Evolutionary conservation across 2,113 vertebrate genomes (phyloP), one percentile per base, ranked within the genome.

Genomic region (Cyrtonyx montezumae): DNA sequence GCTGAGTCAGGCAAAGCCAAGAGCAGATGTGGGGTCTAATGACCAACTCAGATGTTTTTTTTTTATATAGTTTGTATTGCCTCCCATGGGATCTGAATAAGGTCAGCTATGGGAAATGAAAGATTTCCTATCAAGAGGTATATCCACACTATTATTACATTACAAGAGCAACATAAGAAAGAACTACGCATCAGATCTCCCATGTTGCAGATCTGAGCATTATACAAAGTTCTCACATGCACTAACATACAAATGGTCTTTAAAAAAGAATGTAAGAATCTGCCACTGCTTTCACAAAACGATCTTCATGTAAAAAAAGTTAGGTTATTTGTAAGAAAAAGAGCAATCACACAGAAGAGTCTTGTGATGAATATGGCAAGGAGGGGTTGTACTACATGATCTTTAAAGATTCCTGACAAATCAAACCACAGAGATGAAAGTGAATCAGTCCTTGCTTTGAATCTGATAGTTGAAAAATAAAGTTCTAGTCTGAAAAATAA

Each of bases 221-320:
- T 25, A 45, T 12, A 40, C 20, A 49, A 5, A 5, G 34, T 70
- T 28, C 32, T 53, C 61, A 67, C 15, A 70, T 42, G 11, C 0
- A 1, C 32, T 1, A 4, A 63, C 9, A 28, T 1, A 2, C 16
- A 88, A 69, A 85, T 2, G 2, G 5, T 0, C 4, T 67, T 59
- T 70, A 17, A 88, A 25, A 69, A 76, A 62, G 49, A 40, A 76
- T 30, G 6, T 30, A 51, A 23, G 58, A 87, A 45, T 82, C 17
- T 63, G 20, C 25, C 20, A 43, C 32, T 61, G 42, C 21, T 14
- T 81, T 70, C 11, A 78, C 18, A 63, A 75, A 79, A 67, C 4
- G 62, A 80, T 7, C 34, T 53, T 30, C 12, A 43, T 15, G n/a
- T 43, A 58, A 3, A 25, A 49, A 78, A 87, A 40, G 26, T 2